Conservation (phyloP, 2,797 vertebrate genomes). For the Synaphobranchus kaupii region DNA sequence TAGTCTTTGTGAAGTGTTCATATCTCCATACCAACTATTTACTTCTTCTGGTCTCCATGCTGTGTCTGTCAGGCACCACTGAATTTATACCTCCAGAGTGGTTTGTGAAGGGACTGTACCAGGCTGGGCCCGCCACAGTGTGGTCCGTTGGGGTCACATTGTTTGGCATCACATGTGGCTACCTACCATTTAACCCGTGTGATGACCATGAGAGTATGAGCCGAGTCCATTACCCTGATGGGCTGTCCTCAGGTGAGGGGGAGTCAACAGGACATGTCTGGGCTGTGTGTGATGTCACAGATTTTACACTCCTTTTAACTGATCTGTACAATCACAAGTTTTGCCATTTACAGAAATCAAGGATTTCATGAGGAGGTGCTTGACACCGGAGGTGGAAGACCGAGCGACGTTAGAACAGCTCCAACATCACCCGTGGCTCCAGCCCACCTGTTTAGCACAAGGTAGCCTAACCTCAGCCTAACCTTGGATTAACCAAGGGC, state of each 20-base stretch:
- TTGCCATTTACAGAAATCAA: conserved; percentile 47
- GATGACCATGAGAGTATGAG: conserved; percentile 55
- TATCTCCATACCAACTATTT: too few species aligned
- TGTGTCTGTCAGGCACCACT: conserved; percentile 55
- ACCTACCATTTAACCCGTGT: conserved; percentile 59
- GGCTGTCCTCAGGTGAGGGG: conserved; percentile 61
- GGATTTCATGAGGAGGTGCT: conserved; percentile 66
- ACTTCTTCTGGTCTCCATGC: too few species aligned
- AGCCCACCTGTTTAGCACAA: background rate
- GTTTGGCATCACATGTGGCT: conserved; percentile 62
- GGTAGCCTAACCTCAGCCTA: background rate
- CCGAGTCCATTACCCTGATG: conserved; percentile 47
- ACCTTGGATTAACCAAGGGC: too few species aligned
- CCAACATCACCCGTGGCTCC: conserved; percentile 58
- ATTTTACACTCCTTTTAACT: background rate
- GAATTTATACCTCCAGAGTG: conserved; percentile 65
- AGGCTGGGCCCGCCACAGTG: conserved; percentile 59
- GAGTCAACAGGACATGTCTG: too few species aligned
- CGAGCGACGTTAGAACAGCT: conserved; percentile 64
- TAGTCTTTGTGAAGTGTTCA: too few species aligned
- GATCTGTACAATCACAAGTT: background rate
- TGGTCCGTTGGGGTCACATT: conserved; percentile 70
- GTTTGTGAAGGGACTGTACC: conserved; percentile 58
- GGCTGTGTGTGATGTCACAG: background rate
- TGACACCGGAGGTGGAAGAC: conserved; percentile 55